Conservation (phyloP, 1,140 invertebrate species). For the Drosophila littoralis region DNA sequence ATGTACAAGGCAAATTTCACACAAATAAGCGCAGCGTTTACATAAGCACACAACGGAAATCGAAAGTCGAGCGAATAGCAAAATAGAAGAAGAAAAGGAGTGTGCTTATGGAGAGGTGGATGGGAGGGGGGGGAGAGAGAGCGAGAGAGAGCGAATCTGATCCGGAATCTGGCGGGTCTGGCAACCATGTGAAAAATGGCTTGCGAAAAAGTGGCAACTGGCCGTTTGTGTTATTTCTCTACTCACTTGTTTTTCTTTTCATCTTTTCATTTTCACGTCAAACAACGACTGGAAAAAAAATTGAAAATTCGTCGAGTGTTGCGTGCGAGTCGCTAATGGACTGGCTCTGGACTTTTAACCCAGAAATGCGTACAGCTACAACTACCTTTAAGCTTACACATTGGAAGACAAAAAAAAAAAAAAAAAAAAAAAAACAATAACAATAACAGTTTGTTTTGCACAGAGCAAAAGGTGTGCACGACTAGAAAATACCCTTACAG, state of each 20-base stretch:
- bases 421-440: no score
- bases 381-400: neutral
- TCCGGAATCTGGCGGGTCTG: constrained; percentile 25
- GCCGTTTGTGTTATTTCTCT: neutral
- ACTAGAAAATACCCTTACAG: neutral
- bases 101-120: neutral
- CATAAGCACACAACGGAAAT: constrained; percentile 17
- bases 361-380: neutral
- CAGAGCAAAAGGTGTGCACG: neutral
- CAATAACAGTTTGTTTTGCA: neutral
- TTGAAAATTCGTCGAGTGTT: constrained; percentile 19
- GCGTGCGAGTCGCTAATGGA: constrained; percentile 8
- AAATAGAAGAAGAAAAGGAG: neutral
- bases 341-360: neutral
- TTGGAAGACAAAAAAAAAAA: neutral
- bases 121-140: neutral
- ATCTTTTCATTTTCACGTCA: neutral
- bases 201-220: neutral
- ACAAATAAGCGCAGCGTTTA: constrained; percentile 2
- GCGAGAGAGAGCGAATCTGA: constrained; percentile 20
- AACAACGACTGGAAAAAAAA: constrained; percentile 6
- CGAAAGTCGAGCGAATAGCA: constrained; percentile 13
- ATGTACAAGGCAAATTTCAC: neutral
- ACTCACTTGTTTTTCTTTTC: neutral
- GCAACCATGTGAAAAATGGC: neutral